phyloP scores from a whole-genome alignment of 2,888 invertebrate genomes.

The Mythimna ferrago region DNA sequence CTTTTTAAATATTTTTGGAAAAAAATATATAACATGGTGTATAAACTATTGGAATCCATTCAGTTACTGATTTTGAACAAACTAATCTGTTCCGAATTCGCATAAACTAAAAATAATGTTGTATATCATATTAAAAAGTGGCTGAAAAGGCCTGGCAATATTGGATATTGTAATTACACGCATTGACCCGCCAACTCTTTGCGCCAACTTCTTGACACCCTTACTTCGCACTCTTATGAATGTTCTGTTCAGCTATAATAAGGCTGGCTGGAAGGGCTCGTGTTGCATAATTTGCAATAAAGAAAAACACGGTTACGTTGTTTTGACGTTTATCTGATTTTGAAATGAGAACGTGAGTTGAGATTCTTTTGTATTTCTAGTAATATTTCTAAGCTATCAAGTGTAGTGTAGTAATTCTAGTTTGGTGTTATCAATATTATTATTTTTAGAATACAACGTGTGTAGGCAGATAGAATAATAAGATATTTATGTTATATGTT shows the following conservation, averaged over 20 bases:
- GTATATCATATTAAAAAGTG: constrained; percentile 61
- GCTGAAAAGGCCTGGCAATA: constrained; percentile 20
- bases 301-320: constrained; percentile 1
- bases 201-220: constrained; percentile 62
- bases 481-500: background rate
- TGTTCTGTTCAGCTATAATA: constrained; percentile 50
- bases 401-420: too few relatives aligned
- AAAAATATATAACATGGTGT: too few relatives aligned
- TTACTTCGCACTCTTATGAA: constrained; percentile 58
- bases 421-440: background rate
- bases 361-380: too few relatives aligned
- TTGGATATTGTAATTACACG: constrained; percentile 62
- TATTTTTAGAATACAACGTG: too few relatives aligned
- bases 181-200: constrained; percentile 61
- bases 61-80: too few relatives aligned
- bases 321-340: constrained; percentile 18
- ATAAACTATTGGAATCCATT: too few relatives aligned
- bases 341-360: constrained; percentile 9
- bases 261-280: constrained; percentile 37
- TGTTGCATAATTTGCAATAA: background rate
- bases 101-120: too few relatives aligned
- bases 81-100: too few relatives aligned
- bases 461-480: background rate
- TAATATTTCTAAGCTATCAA: too few relatives aligned
- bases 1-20: too few relatives aligned